Evolutionary conservation across 92 coral and sea anemone genomes (phyloP), one percentile per base, ranked within the genome.

Genomic region (Parazoanthus atlanticus): DNA sequence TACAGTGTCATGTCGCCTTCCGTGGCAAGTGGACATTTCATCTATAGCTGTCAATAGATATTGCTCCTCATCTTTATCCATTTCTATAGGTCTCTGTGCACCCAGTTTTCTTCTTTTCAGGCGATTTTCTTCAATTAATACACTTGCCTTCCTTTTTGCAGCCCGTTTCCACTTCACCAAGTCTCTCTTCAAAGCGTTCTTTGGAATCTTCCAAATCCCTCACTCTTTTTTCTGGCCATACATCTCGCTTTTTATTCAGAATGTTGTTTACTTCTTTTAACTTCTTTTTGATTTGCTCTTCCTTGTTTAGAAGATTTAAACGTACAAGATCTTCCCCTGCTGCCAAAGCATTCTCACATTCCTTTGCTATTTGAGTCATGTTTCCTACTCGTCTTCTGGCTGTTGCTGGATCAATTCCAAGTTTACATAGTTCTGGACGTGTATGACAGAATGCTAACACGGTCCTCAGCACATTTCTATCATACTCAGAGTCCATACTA

Each of bases 1-100:
- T 9, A 93, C 92, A 10, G 93, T 88, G 90, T 91, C 91, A 71
- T 91, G 93, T 13, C 92, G 32, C 84, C 96, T 91, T 74, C 96
- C 91, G 71, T 92, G 92, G 54, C 86, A 43, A 0, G 96, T 94
- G 19, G 94, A 78, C 94, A 88, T 90, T 17, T 90, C 88, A 30
- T 89, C 90, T 47, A 90, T 89, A 5, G 92, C 46, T 29, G 85
- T 74, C 12, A 93, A 78, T 13, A 91, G n/a, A 73, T 28, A 94
- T 33, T 87, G 56, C 64, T 93, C 94, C 56, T 92, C 92, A 43
- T 90, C 90, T 49, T 92, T 84, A 33, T 77, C 88, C 90, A 91
- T 93, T 78, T 90, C 88, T 9, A 41, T 70, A 13, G 87, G 91
- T 43, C 92, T 86, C 9, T 75, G 43, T 56, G 91, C 93, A 19